Percentiles rank a stretch among this genome's conserved stretches.
These are phyloP conservation scores for Rhimphoctona megacephalus DNA, from an alignment of 2,888 invertebrate species.

Conservation along the genomic window DNA sequence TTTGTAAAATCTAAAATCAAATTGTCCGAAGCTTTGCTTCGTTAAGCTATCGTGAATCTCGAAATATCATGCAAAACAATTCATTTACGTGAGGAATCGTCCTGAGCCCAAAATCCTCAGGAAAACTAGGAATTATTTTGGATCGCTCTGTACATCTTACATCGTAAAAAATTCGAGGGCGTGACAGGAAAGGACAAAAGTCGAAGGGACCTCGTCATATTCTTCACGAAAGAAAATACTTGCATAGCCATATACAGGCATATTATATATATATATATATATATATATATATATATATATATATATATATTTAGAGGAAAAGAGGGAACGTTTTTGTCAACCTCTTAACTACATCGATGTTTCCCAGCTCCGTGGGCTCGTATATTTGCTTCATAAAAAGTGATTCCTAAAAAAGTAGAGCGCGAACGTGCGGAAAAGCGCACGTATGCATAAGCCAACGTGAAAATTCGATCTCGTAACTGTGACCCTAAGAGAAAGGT, in stretches of 20 bases:
- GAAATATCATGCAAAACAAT: not conserved
- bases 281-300: slow-evolving; percentile 9
- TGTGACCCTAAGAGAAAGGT: slow-evolving; percentile 34
- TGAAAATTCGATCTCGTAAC: slow-evolving; percentile 29
- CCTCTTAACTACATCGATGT: slow-evolving; percentile 51
- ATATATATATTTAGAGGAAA: slow-evolving; percentile 30
- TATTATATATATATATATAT: slow-evolving; percentile 14
- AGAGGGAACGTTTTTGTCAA: slow-evolving; percentile 44
- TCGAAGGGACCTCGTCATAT: slow-evolving; percentile 27
- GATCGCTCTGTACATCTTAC: slow-evolving; percentile 12
- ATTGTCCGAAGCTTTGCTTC: not conserved
- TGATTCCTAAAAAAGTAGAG: slow-evolving; percentile 35
- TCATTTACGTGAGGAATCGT: not conserved
- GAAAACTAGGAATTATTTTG: not conserved
- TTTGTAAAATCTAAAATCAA: not conserved
- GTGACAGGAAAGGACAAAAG: slow-evolving; percentile 63
- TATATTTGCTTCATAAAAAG: slow-evolving; percentile 62
- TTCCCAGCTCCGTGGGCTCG: slow-evolving; percentile 36
- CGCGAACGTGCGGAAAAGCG: slow-evolving; percentile 45
- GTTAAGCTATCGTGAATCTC: not conserved
- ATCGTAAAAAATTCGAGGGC: slow-evolving; percentile 44
- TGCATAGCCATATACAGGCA: not conserved
- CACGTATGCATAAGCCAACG: slow-evolving; percentile 34
- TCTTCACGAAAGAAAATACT: slow-evolving; percentile 16
- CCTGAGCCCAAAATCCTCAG: not conserved